Conservation (phyloP, 2,888 invertebrate species). For the Nomada flava region DNA sequence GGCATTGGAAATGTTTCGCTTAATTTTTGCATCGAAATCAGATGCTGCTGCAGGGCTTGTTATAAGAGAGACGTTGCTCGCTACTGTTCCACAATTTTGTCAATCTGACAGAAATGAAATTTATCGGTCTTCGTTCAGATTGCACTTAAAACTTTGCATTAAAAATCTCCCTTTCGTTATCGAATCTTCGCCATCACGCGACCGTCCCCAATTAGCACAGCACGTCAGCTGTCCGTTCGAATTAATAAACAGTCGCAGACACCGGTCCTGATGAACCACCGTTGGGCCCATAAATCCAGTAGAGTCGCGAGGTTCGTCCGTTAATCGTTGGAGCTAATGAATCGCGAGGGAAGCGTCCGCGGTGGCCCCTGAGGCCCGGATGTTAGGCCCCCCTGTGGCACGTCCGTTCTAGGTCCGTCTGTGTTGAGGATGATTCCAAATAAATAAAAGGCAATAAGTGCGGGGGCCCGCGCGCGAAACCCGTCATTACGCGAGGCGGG, state of each 20-base stretch:
- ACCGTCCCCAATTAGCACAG: constrained; percentile 29
- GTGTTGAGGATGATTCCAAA: constrained; percentile 80
- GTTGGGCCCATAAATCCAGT: constrained; percentile 51
- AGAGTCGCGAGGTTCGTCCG: constrained; percentile 59
- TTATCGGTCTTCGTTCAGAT: too few species aligned
- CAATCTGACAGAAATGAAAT: too few species aligned
- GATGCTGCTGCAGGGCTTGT: too few species aligned
- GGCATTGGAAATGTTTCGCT: too few species aligned
- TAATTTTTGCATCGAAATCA: too few species aligned
- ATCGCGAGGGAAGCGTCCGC: constrained; percentile 70
- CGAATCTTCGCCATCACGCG: constrained; percentile 8
- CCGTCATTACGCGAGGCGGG: constrained; percentile 84
- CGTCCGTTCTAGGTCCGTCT: constrained; percentile 70
- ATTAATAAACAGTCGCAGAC: constrained; percentile 26
- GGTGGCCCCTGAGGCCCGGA: constrained; percentile 79
- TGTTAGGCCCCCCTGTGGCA: constrained; percentile 75
- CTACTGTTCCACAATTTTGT: too few species aligned
- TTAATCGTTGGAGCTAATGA: constrained; percentile 78
- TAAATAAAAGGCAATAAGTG: constrained; percentile 84
- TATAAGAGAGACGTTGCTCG: too few species aligned
- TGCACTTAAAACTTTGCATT: too few species aligned
- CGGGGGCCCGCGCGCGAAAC: constrained; percentile 83
- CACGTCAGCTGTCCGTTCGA: constrained; percentile 22
- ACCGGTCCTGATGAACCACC: too few species aligned
- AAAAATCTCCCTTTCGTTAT: too few species aligned